Percentiles rank a stretch among this genome's conserved stretches.
Evolutionary conservation across 2,888 invertebrate species (phyloP).

Genomic region (Argyra leucocephala): DNA sequence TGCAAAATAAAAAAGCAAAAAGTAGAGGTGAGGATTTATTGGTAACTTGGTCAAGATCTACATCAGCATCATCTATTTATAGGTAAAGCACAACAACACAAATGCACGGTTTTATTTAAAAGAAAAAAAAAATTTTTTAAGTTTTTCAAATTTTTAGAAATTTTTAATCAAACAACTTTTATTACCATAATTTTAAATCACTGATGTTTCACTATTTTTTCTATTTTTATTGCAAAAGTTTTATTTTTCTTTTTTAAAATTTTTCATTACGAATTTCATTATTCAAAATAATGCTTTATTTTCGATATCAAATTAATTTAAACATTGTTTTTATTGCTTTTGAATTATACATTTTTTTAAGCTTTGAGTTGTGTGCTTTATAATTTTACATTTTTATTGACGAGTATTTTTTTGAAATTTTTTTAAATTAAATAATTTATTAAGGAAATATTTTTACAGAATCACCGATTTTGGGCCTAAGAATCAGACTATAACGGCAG

Average conservation of each 20-base stretch:
- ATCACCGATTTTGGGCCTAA: slow-evolving; percentile 51
- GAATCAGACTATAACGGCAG: slow-evolving; percentile 51
- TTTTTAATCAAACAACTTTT: too few relatives aligned
- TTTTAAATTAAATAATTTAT: slow-evolving; percentile 15
- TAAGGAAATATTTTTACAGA: slow-evolving; percentile 43
- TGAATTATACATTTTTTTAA: too few relatives aligned
- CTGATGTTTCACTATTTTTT: not conserved
- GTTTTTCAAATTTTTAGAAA: too few relatives aligned
- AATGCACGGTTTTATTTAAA: slow-evolving; percentile 21
- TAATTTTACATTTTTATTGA: slow-evolving; percentile 13
- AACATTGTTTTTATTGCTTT: too few relatives aligned
- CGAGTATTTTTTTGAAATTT: not conserved
- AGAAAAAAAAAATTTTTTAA: too few relatives aligned
- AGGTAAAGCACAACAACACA: slow-evolving; percentile 44
- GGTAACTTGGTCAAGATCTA: slow-evolving; percentile 53
- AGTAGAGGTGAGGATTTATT: slow-evolving; percentile 54
- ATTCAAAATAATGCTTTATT: too few relatives aligned
- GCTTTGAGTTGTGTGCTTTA: slow-evolving; percentile 23
- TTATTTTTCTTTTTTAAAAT: too few relatives aligned
- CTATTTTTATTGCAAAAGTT: too few relatives aligned
- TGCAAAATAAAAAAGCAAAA: slow-evolving; percentile 50
- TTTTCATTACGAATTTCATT: too few relatives aligned
- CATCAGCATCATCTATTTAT: slow-evolving; percentile 52
- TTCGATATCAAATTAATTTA: too few relatives aligned
- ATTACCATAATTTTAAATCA: not conserved